Evolutionary conservation across 2,797 vertebrate species (phyloP), one percentile per base, ranked within the genome.

Genomic region (Synaphobranchus kaupii): DNA sequence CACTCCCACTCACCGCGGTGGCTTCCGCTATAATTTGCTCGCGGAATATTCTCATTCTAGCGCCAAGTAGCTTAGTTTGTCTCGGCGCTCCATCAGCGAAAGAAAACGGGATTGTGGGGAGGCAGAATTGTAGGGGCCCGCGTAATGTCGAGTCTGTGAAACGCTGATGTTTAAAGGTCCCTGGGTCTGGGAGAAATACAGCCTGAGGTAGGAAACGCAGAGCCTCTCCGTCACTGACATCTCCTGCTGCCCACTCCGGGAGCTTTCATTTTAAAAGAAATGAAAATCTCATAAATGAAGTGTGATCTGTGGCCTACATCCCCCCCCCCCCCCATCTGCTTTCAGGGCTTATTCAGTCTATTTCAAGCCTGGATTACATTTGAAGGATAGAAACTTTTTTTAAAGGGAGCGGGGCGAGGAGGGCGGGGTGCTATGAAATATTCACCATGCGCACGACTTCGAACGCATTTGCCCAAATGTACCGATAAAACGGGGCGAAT

Each of bases 361-460:
- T 88, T 89, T 31, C 88, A 86, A 71, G 34, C 71, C 89, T 86
- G 88, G 90, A 92, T 91, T 73, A 90, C 87, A 87, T 85, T 13
- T 1, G 31, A 88, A 84, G 6, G 20, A 48, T 80, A 83, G 88
- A 56, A 87, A 84, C 68, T 91, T 47, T 85, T 89, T 89, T 83
- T 85, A 3, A 56, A 44, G 86, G 87, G 90, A 85, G 86, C 85
- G 86, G 34, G 73, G 31, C 44, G 73, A 89, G 60, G 76, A 91
- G 92, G 91, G 88, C 90, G 90, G 90, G 91, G 85, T 91, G 83
- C 73, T 25, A 88, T 94, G 71, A 94, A 94, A 93, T 94, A 94
- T 95, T 94, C 89, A 94, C 92, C 88, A 87, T 86, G 85, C 84
- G 76, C 85, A 86, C 91, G 91, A 82, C 80, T 63, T 20, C 88